These are phyloP conservation scores for Prunella fulvescens DNA, from an alignment of 2,113 vertebrate genomes.

Conservation along the genomic window DNA sequence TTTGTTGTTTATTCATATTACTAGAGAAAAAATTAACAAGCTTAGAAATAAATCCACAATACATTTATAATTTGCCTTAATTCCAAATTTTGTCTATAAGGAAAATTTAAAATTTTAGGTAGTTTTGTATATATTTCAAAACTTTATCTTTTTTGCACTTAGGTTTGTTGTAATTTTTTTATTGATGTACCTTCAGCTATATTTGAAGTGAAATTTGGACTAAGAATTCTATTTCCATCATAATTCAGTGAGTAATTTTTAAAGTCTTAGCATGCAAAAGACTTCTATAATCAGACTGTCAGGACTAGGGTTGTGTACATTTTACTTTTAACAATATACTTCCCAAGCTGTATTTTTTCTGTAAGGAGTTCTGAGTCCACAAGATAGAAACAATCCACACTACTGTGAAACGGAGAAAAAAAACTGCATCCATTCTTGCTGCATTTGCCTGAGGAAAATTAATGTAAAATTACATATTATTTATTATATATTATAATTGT, in stretches of 20 bases:
- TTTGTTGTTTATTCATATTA: background rate
- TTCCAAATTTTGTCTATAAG: background rate
- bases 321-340: background rate
- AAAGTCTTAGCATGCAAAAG: background rate
- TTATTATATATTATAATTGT: background rate
- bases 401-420: background rate
- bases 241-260: background rate
- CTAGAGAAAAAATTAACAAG: background rate
- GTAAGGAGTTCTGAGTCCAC: background rate
- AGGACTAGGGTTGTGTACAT: background rate
- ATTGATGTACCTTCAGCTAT: background rate
- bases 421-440: background rate
- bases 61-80: background rate
- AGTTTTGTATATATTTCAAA: background rate
- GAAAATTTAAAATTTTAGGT: background rate
- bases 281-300: background rate
- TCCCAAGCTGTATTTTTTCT: background rate
- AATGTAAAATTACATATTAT: background rate
- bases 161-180: fast-evolving
- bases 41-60: background rate
- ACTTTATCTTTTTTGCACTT: background rate
- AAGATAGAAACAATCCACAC: background rate
- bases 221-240: background rate
- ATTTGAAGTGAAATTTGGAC: background rate
- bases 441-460: background rate